phyloP scores from a whole-genome alignment of 2,113 vertebrate genomes.

The Pholis gunnellus region DNA sequence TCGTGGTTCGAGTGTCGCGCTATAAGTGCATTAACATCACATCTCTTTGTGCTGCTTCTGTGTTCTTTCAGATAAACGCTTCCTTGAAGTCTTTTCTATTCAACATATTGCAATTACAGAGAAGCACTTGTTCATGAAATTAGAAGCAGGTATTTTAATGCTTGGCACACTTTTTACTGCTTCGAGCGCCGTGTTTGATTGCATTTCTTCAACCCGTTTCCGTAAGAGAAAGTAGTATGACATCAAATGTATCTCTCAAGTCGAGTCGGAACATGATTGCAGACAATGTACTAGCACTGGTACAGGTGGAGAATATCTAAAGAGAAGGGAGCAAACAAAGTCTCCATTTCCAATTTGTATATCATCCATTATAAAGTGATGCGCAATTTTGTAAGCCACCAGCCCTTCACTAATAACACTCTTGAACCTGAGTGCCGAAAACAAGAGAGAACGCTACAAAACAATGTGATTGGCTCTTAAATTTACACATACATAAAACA shows the following conservation, averaged over 20 bases:
- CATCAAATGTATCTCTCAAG: neutral
- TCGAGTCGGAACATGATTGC: neutral
- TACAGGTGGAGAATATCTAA: slow-evolving; percentile 17
- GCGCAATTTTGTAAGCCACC: slow-evolving; percentile 20
- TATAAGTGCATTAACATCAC: neutral
- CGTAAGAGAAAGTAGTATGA: neutral
- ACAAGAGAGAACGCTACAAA: slow-evolving; percentile 35
- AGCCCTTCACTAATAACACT: slow-evolving; percentile 47
- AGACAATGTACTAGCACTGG: neutral
- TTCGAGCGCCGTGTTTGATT: neutral
- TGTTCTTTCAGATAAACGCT: neutral
- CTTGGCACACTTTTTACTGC: neutral
- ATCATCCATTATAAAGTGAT: slow-evolving; percentile 58
- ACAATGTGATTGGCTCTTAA: slow-evolving; percentile 17
- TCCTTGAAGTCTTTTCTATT: neutral
- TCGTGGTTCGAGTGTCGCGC: neutral
- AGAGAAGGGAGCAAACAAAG: slow-evolving; percentile 19
- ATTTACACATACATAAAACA: slow-evolving; percentile 10
- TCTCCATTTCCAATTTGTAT: slow-evolving; percentile 40
- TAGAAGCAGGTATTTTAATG: neutral
- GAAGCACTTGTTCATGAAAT: neutral
- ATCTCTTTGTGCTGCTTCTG: neutral
- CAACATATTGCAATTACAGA: neutral
- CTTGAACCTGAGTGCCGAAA: slow-evolving; percentile 25
- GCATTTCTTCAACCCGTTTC: neutral